Base-by-base conservation (phyloP, 2,888 invertebrate genomes). In the Sminthurides aquaticus region DNA sequence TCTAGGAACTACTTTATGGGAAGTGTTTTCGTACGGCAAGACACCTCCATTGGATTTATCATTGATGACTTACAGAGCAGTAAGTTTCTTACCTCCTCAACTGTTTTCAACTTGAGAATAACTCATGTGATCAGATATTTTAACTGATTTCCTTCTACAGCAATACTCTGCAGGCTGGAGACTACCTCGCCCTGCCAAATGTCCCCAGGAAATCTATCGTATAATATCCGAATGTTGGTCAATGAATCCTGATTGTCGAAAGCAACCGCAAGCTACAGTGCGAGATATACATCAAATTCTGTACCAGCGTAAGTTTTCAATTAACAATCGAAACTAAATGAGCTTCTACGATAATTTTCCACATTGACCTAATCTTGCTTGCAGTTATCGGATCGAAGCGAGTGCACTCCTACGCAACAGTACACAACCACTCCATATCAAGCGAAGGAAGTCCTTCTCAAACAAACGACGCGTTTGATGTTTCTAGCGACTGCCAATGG, bases 1-100 rank as follows among this genome's bases (percentile, higher is more conserved):
- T 3, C 88, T 90, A 77, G 91, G 90, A 0, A 95, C 94, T 2
- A 93, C 93, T 0, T 78, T 94, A 22, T 95, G 93, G 91, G 91
- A 95, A 79, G 88, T 95, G 73, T 95, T 94, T 80, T 87, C 88
- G 0, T 87, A 84, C 73, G 94, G 93, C 1, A 82, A 77, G 20
- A 75, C 78, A 56, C 81, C 83, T 54, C 77, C 77, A 2, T 69
- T 72, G 3, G 75, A 77, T 62, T 71, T 73, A 55, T 76, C 79
- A 56, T 65, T 76, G 48, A 75, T 77, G 48, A 71, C 75, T n/a
- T 76, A 81, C 34, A 80, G 79, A 76, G 76, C 77, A 74, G 80
- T 80, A 76, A 60, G 24, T 52, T 52, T 24, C n/a, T n/a, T n/a
- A n/a, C n/a, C n/a, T n/a, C n/a, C n/a, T 58, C 18, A 18, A 34